Evolutionary conservation across 2,797 vertebrate genomes (phyloP), one percentile per base, ranked within the genome.

Genomic region (Myripristis murdjan): DNA sequence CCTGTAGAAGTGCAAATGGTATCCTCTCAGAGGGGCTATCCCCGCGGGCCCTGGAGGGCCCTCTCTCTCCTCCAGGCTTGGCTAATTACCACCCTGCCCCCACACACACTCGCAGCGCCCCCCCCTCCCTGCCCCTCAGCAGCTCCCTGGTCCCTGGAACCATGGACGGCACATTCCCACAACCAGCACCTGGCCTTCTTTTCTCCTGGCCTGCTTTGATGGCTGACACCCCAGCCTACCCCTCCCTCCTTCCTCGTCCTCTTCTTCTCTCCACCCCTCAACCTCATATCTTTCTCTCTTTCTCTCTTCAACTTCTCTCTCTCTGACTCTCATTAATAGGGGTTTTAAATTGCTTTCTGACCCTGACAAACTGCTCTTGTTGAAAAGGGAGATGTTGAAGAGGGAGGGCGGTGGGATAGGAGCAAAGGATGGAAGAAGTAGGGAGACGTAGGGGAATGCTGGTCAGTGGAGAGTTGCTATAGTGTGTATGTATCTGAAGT

Each of bases 341-440:
- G 95, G 96, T 97, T 97, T 97, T 97, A 94, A 94, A 90, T 98
- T 97, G 95, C 96, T 93, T 90, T 91, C 91, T 85, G 68, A 89
- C 91, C 93, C 92, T 83, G 93, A 95, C 95, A 96, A 95, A 94
- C 94, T 92, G 82, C 85, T 87, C 77, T 86, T 75, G 85, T 82
- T 91, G 87, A 89, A 91, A 91, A 92, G 88, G 89, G 81, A 88
- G 74, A n/a, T n/a, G n/a, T n/a, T n/a, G n/a, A n/a, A n/a, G n/a
- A n/a, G n/a, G n/a, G n/a, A n/a, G n/a, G 39, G 79, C 55, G 78
- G 72, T 70, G 64, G 82, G n/a, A 90, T 88, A 81, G 63, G 70
- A 89, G 77, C 51, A 52, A 68, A 69, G 65, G 59, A 64, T 66
- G 60, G 66, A 73, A 57, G 53, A 54, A 70, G 64, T 23, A 47